Percentiles rank a stretch among this genome's conserved stretches.
Conservation (phyloP, 2,888 invertebrate species). For the Leptopilina drosophilae region DNA sequence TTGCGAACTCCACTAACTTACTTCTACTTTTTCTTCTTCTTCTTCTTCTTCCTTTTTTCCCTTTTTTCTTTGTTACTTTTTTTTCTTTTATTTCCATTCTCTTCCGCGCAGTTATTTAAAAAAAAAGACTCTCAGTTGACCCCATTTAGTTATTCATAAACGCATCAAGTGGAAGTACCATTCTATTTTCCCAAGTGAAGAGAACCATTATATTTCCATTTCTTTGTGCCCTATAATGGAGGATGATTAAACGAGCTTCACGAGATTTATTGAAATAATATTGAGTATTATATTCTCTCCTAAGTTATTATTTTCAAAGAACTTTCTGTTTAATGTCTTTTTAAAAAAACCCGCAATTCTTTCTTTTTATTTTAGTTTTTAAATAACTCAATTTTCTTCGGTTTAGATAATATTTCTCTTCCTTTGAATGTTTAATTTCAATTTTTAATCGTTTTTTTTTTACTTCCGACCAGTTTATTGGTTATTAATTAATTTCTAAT, state of each 20-base stretch:
- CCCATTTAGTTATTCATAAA: constrained; percentile 33
- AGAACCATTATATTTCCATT: neutral
- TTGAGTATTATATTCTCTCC: neutral
- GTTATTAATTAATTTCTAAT: too few species aligned
- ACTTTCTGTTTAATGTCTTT: neutral
- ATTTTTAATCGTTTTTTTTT: neutral
- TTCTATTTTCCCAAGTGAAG: constrained; percentile 4
- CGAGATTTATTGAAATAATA: constrained; percentile 1
- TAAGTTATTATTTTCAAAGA: neutral
- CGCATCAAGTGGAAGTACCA: constrained; percentile 9
- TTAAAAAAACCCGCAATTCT: neutral
- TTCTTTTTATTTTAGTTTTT: too few species aligned
- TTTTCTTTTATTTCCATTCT: neutral
- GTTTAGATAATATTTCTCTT: neutral
- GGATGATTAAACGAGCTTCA: constrained; percentile 1
- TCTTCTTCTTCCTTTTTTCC: too few species aligned
- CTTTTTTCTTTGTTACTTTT: neutral
- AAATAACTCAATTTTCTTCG: too few species aligned
- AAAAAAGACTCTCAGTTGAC: neutral
- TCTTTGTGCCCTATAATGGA: constrained; percentile 1
- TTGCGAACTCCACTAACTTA: constrained; percentile 22
- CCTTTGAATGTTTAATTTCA: neutral
- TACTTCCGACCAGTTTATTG: neutral
- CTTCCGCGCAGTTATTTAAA: neutral
- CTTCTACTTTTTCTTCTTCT: neutral